A percentile compares a stretch with the other conserved stretches of the same genome.
Conservation (phyloP, 2,888 invertebrate genomes). For the Hemithea aestivaria region DNA sequence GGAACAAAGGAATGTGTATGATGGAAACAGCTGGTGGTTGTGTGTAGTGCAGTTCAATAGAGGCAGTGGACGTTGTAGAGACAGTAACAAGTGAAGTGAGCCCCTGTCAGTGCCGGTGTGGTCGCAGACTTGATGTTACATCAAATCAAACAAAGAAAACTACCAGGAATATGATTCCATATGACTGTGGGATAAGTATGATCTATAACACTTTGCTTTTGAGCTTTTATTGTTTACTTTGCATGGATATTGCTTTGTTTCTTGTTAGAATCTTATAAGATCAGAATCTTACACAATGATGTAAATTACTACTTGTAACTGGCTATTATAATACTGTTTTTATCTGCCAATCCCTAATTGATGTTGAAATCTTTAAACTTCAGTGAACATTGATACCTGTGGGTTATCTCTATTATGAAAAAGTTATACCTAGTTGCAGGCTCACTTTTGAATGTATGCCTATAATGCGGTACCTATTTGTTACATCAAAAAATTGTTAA, state of each 20-base stretch:
- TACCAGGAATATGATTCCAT: not conserved
- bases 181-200: constrained; percentile 11
- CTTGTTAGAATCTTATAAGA: constrained; percentile 2
- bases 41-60: not conserved
- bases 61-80: not conserved
- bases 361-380: too few relatives aligned
- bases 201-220: not conserved
- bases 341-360: too few relatives aligned
- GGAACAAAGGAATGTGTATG: constrained; percentile 21
- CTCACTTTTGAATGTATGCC: too few relatives aligned
- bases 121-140: not conserved
- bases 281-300: too few relatives aligned
- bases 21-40: constrained; percentile 9
- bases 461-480: too few relatives aligned
- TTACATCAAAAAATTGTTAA: too few relatives aligned
- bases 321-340: too few relatives aligned
- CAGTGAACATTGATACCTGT: too few relatives aligned
- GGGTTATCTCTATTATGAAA: too few relatives aligned
- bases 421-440: too few relatives aligned
- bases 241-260: not conserved
- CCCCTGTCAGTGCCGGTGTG: not conserved
- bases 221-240: not conserved
- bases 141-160: constrained; percentile 2
- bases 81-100: not conserved
- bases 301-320: too few relatives aligned